Evolutionary conservation across 2,888 invertebrate species (phyloP).

Genomic region (Icerya purchasi): DNA sequence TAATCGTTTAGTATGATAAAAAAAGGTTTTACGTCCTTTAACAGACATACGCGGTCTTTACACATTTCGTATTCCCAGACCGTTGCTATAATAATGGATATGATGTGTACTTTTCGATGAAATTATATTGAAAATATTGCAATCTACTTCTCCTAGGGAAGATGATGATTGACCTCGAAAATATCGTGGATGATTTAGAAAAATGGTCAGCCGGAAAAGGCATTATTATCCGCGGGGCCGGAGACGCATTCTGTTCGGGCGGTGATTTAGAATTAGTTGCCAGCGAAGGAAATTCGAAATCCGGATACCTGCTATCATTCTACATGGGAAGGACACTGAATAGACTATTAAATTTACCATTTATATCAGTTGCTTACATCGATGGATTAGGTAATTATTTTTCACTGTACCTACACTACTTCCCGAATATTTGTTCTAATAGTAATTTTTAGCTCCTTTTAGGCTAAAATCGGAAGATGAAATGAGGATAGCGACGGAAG

Average conservation of each 20-base stretch:
- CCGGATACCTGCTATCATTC: constrained; percentile 26
- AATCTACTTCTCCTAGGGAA: constrained; percentile 28
- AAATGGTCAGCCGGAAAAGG: constrained; percentile 28
- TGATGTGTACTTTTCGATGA: too few relatives aligned
- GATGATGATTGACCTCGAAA: constrained; percentile 32
- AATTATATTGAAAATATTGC: too few relatives aligned
- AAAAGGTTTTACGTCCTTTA: too few relatives aligned
- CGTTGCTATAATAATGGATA: too few relatives aligned
- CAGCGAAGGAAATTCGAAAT: constrained; percentile 22
- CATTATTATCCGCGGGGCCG: constrained; percentile 27
- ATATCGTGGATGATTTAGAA: constrained; percentile 26
- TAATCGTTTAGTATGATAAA: too few relatives aligned
- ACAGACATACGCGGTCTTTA: too few relatives aligned
- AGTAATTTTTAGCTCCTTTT: too few relatives aligned
- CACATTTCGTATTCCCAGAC: too few relatives aligned
- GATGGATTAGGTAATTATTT: constrained; percentile 26
- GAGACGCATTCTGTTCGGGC: constrained; percentile 31
- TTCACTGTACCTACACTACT: too few relatives aligned
- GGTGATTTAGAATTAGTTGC: constrained; percentile 28
- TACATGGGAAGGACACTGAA: constrained; percentile 28
- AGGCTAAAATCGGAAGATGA: too few relatives aligned
- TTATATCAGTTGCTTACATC: constrained; percentile 29
- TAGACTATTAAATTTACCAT: constrained; percentile 26
- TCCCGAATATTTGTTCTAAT: too few relatives aligned
- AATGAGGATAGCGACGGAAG: too few relatives aligned